phyloP scores from a whole-genome alignment of 2,888 invertebrate genomes.

The Octonoba sinensis region DNA sequence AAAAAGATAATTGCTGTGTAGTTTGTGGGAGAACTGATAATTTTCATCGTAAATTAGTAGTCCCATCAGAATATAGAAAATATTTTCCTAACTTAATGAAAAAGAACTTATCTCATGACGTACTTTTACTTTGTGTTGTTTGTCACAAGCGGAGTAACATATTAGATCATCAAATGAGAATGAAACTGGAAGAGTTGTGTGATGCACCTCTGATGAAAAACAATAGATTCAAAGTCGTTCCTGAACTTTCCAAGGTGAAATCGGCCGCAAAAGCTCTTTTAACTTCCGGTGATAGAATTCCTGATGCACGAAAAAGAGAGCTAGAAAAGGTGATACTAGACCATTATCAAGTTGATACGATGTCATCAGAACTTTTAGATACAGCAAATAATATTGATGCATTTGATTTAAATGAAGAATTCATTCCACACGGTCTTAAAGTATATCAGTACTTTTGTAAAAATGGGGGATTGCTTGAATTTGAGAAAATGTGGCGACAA shows the following conservation, averaged over 20 bases:
- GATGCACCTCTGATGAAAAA: slow-evolving; percentile 77
- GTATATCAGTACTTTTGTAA: slow-evolving; percentile 71
- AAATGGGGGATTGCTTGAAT: slow-evolving; percentile 75
- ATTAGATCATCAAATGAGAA: slow-evolving; percentile 77
- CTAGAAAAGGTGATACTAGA: slow-evolving; percentile 74
- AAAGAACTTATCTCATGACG: slow-evolving; percentile 85
- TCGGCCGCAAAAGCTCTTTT: slow-evolving; percentile 54
- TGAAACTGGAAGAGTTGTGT: slow-evolving; percentile 76
- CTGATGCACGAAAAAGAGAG: slow-evolving; percentile 73
- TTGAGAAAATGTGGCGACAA: slow-evolving; percentile 82
- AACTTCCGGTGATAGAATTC: slow-evolving; percentile 72
- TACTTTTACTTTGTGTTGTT: slow-evolving; percentile 79
- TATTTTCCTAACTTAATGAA: slow-evolving; percentile 79
- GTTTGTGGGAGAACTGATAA: slow-evolving; percentile 81
- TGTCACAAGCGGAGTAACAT: slow-evolving; percentile 82
- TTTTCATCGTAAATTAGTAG: slow-evolving; percentile 83
- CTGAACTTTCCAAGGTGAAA: slow-evolving; percentile 29
- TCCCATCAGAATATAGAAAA: slow-evolving; percentile 84
- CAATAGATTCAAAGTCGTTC: slow-evolving; percentile 61
- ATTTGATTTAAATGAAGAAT: slow-evolving; percentile 65
- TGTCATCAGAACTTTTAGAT: slow-evolving; percentile 74
- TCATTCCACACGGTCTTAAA: slow-evolving; percentile 70
- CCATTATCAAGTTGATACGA: slow-evolving; percentile 73
- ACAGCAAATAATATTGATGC: slow-evolving; percentile 74
- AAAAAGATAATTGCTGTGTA: slow-evolving; percentile 83